Evolutionary conservation across 1,140 invertebrate genomes (phyloP), one percentile per base, ranked within the genome.

Genomic region (Diplogasteroides magnus): DNA sequence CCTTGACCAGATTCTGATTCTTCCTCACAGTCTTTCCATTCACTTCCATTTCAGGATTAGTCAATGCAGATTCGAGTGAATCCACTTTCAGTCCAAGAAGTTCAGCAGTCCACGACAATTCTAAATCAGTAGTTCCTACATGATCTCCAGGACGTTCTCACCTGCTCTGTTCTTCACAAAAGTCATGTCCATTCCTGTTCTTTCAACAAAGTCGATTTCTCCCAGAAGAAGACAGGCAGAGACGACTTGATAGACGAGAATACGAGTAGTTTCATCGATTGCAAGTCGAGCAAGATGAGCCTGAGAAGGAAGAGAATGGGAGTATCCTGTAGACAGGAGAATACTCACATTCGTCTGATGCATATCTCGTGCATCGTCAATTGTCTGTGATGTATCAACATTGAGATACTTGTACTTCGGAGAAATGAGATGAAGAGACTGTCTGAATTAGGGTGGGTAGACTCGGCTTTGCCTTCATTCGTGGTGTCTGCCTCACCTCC

Each of bases 181-280:
- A 86, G 94, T 95, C 87, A 97, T 94, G 87, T 98, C 95, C 86
- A 97, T 93, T 83, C 94, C 92, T 89, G 93, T 93, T 86, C 94
- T 92, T 87, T 98, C 95, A 85, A 97, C 97, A 91, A 98, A 98
- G 86, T 97, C 97, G 90, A 97, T 77, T 73, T 84, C 81, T 71
- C 86, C 86, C 71, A 97, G 95, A 85, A 97, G 92, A 90, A 98
- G 93, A 84, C 97, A 93, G 83, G 91, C 87, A 79, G 92, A 92
- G 74, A 93, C 94, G 85, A 96, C 92, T 86, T 91, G 94, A 89
- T 96, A 97, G 80, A 98, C 90, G 84, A 94, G 88, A 80, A 91
- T 87, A 87, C 97, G 97, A 85, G 97, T 94, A 82, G 93, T 89
- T 85, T 91, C 88, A 72, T 90, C 90, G 89, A 98, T 98, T 83